phyloP scores from a whole-genome alignment of 1,140 invertebrate genomes.

The Trichonephila inaurata region DNA sequence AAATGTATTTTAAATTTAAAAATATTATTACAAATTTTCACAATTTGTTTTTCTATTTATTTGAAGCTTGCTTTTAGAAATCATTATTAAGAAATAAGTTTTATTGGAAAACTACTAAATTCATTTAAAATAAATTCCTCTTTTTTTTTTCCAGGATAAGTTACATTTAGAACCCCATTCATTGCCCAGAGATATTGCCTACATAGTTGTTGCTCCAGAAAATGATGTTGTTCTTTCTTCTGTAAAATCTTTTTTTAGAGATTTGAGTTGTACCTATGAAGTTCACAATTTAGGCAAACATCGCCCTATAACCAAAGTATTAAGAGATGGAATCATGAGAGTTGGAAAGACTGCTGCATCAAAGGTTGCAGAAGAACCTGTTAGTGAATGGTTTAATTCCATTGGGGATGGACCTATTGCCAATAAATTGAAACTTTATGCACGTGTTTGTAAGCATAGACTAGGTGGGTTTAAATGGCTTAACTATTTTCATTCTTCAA shows the following conservation, averaged over 20 bases:
- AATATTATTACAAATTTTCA: no score
- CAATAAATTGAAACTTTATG: constrained; percentile 86
- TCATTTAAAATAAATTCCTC: background rate
- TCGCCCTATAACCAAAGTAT: constrained; percentile 77
- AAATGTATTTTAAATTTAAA: no score
- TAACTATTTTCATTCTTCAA: no score
- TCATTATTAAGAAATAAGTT: no score
- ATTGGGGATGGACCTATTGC: constrained; percentile 87
- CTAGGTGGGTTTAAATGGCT: constrained; percentile 39
- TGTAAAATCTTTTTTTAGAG: constrained; percentile 93
- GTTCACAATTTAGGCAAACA: constrained; percentile 81
- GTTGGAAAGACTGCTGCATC: constrained; percentile 87
- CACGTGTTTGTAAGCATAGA: constrained; percentile 68
- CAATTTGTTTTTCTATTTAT: no score
- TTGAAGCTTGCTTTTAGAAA: no score
- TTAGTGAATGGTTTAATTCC: constrained; percentile 95
- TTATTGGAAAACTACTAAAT: background rate
- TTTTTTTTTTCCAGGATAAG: constrained; percentile 84
- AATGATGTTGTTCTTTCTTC: constrained; percentile 90
- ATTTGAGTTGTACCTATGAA: constrained; percentile 95
- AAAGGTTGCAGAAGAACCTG: constrained; percentile 85
- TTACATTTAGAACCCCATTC: constrained; percentile 96
- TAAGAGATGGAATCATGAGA: constrained; percentile 88
- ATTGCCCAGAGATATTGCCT: constrained; percentile 94
- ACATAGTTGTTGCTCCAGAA: constrained; percentile 96